Evolutionary conservation across 2,888 invertebrate species (phyloP).

Genomic region (Steinernema carpocapsae): DNA sequence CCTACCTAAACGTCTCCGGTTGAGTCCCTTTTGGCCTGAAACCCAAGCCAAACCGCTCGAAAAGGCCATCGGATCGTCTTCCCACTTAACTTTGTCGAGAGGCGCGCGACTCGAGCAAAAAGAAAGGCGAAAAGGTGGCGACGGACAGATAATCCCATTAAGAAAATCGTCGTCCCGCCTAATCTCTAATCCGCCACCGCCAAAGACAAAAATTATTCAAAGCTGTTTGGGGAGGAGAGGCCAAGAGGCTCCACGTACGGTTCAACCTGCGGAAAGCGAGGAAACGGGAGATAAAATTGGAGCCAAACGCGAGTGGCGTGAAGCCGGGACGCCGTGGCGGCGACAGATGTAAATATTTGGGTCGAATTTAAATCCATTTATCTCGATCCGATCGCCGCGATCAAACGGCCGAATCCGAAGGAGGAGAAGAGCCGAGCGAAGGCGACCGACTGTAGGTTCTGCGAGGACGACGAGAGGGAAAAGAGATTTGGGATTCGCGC

Average conservation of each 20-base stretch:
- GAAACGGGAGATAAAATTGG: not conserved
- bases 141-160: conserved; percentile 30
- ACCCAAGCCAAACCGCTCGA: not conserved
- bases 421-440: not conserved
- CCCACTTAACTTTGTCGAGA: conserved; percentile 32
- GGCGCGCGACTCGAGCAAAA: conserved; percentile 26
- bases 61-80: conserved; percentile 19
- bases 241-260: not conserved
- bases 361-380: conserved; percentile 34
- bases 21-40: not conserved
- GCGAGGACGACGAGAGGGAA: conserved; percentile 24
- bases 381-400: conserved; percentile 16
- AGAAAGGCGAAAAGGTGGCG: conserved; percentile 32
- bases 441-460: not conserved
- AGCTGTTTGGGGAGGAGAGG: not conserved
- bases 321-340: not conserved
- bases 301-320: not conserved
- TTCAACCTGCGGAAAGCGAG: not conserved
- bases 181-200: conserved; percentile 17
- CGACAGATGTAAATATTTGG: conserved; percentile 34
- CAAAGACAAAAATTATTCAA: conserved; percentile 30
- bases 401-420: not conserved
- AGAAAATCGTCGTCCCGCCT: conserved; percentile 19
- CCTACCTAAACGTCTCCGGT: not conserved
- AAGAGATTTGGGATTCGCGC: conserved; percentile 27